A percentile compares a stretch with the other conserved stretches of the same genome.
These are phyloP conservation scores for Pseudomugil gertrudae DNA, from an alignment of 2,797 vertebrate species.

Conservation along the genomic window DNA sequence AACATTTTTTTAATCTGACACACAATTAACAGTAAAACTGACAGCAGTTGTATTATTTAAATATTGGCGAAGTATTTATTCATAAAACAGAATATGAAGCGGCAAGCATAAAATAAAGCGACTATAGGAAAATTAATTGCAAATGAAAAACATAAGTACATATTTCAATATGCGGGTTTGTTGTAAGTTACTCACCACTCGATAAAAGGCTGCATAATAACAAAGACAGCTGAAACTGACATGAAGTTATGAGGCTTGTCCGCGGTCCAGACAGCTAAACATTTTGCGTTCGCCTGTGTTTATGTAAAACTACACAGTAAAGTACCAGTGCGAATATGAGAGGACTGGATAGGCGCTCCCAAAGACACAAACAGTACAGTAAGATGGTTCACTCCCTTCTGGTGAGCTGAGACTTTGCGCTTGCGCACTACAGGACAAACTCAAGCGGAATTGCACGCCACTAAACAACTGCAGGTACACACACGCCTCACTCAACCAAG, in stretches of 20 bases:
- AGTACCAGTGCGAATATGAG: slow-evolving; percentile 61
- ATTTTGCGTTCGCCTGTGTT: slow-evolving; percentile 50
- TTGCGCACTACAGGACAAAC: not conserved
- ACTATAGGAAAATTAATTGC: not conserved
- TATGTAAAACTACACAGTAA: slow-evolving; percentile 56
- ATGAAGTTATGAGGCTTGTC: slow-evolving; percentile 43
- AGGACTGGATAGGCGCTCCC: slow-evolving; percentile 72
- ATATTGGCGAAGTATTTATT: not conserved
- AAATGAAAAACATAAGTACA: too few relatives aligned
- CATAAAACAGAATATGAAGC: not conserved
- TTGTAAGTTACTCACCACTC: slow-evolving; percentile 65
- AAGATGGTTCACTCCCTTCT: slow-evolving; percentile 37
- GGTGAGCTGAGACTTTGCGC: not conserved
- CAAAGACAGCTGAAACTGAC: slow-evolving; percentile 6
- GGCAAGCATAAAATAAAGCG: not conserved
- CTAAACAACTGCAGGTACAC: not conserved
- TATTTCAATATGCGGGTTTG: not conserved
- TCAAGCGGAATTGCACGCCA: not conserved
- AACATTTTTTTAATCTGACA: not conserved
- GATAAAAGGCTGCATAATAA: slow-evolving; percentile 44
- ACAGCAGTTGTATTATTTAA: not conserved
- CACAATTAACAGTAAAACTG: not conserved
- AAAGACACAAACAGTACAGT: slow-evolving; percentile 41
- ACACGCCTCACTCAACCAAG: not conserved
- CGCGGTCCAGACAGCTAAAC: slow-evolving; percentile 56